Percentiles rank a stretch among this genome's conserved stretches.
phyloP scores from a whole-genome alignment of 2,113 vertebrate genomes.

The Chamaea fasciata region DNA sequence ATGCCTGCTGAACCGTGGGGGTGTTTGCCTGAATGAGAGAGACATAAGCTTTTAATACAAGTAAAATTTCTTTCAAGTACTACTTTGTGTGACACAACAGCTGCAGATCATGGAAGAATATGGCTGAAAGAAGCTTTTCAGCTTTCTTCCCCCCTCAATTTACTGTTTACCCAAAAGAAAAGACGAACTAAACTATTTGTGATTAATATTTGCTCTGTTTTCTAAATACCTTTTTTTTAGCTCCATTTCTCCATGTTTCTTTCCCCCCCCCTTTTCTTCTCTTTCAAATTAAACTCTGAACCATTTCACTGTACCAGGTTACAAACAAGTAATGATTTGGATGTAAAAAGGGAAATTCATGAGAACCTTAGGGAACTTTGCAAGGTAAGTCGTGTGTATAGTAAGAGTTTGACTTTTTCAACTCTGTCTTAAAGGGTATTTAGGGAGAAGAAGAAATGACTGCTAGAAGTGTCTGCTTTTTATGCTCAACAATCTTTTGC shows the following conservation, averaged over 20 bases:
- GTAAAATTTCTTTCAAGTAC: not conserved
- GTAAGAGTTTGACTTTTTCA: not conserved
- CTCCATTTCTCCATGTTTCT: accelerated
- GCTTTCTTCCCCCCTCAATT: not conserved
- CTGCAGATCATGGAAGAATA: not conserved
- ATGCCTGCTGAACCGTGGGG: not conserved
- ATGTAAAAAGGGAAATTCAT: not conserved
- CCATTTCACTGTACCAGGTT: not conserved
- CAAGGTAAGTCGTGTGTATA: accelerated
- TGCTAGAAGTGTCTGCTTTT: not conserved
- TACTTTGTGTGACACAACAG: not conserved
- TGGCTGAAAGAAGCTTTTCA: not conserved
- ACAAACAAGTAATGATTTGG: not conserved
- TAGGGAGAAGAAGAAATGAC: not conserved
- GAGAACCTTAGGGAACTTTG: not conserved
- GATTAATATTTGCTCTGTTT: not conserved
- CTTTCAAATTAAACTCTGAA: not conserved
- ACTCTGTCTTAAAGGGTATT: not conserved
- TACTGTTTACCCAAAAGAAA: not conserved
- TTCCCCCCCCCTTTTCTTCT: accelerated
- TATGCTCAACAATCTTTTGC: not conserved
- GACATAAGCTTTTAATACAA: not conserved
- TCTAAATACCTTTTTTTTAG: not conserved
- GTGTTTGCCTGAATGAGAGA: not conserved
- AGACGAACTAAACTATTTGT: not conserved